These are phyloP conservation scores for Rhagophthalmus giganteus DNA, from an alignment of 2,888 invertebrate species.

Conservation along the genomic window DNA sequence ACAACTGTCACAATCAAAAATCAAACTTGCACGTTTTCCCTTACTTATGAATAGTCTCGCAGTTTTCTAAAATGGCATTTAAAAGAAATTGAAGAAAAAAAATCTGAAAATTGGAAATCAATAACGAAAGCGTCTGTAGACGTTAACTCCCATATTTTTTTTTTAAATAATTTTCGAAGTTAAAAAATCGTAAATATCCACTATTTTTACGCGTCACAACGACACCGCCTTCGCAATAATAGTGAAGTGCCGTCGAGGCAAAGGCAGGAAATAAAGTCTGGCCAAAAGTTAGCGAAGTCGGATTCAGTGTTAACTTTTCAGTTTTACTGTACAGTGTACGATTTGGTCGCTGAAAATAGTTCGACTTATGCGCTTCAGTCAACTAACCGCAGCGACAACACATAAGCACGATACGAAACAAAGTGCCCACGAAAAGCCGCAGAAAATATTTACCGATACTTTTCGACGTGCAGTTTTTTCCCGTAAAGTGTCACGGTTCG, in stretches of 20 bases:
- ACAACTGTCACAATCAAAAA: too few species aligned
- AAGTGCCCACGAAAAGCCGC: neutral
- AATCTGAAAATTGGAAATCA: too few species aligned
- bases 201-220: conserved; percentile 13
- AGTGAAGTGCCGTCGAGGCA: too few species aligned
- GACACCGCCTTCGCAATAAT: too few species aligned
- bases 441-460: conserved; percentile 1
- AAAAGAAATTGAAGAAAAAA: too few species aligned
- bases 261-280: conserved; percentile 5
- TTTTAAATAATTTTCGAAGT: too few species aligned
- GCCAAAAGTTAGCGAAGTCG: conserved; percentile 22
- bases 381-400: conserved; percentile 13
- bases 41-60: too few species aligned
- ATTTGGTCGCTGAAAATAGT: conserved; percentile 45
- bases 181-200: neutral
- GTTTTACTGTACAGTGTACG: conserved; percentile 40
- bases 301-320: conserved; percentile 48
- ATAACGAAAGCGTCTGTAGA: too few species aligned
- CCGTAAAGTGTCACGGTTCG: conserved; percentile 27
- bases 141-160: too few species aligned
- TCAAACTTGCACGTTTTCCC: too few species aligned
- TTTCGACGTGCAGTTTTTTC: conserved; percentile 13
- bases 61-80: too few species aligned
- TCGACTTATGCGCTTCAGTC: conserved; percentile 25
- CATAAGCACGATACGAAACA: conserved; percentile 4